Percentiles rank a stretch among this genome's conserved stretches.
Evolutionary conservation across 2,797 vertebrate genomes (phyloP).

Genomic region (Danio choprae): DNA sequence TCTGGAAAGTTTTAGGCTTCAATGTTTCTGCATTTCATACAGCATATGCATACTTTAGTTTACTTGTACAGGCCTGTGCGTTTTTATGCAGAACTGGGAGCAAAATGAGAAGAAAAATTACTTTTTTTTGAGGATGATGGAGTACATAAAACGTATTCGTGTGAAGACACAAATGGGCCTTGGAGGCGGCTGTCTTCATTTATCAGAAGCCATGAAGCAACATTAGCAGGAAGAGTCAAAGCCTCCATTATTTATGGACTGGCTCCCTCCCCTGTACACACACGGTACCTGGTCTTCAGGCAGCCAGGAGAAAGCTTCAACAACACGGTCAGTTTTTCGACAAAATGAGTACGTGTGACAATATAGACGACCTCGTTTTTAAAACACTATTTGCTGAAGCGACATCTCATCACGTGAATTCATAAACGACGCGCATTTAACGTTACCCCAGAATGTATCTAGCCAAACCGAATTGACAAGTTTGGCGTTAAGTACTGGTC

Average conservation of each 20-base stretch:
- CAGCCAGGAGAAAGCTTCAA: not conserved
- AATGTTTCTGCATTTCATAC: constrained; percentile 1
- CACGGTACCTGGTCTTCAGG: constrained; percentile 54
- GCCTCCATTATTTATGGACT: constrained; percentile 72
- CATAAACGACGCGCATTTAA: not conserved
- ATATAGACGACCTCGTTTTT: not conserved
- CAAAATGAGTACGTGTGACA: not conserved
- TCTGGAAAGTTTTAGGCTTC: not conserved
- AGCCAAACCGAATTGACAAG: not conserved
- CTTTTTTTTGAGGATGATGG: not conserved
- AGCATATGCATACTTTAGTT: not conserved
- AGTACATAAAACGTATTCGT: constrained; percentile 5
- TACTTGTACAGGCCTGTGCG: not conserved
- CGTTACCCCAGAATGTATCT: not conserved
- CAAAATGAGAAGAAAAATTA: not conserved
- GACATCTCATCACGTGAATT: not conserved
- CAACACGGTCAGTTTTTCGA: not conserved
- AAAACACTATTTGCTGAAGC: not conserved
- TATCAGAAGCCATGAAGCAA: constrained; percentile 49
- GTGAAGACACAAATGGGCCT: constrained; percentile 31
- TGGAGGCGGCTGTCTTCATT: constrained; percentile 41
- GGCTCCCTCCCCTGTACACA: constrained; percentile 70
- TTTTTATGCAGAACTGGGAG: not conserved
- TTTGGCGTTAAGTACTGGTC: too few species aligned
- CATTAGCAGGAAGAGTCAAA: constrained; percentile 62